Percentiles rank a stretch among this genome's conserved stretches.
Conservation (phyloP, 2,113 vertebrate genomes). For the Coturnix japonica region DNA sequence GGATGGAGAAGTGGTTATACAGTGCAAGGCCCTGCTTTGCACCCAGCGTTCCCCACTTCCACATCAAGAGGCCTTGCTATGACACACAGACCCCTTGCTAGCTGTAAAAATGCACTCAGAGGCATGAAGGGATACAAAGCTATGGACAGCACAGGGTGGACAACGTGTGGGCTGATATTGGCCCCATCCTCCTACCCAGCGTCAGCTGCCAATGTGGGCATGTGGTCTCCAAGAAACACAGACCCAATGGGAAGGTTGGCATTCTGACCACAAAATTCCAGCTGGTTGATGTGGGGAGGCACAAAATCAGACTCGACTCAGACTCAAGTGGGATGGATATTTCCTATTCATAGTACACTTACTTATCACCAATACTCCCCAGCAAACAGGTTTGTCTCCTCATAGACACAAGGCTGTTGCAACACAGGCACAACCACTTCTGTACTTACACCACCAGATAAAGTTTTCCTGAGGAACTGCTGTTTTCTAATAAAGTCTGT, state of each 20-base stretch:
- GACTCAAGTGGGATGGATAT: not conserved
- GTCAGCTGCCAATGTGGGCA: not conserved
- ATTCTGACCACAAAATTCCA: not conserved
- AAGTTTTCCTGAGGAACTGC: not conserved
- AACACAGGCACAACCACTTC: not conserved
- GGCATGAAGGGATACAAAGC: not conserved
- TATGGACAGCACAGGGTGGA: not conserved
- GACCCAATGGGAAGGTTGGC: not conserved
- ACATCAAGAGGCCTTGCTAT: not conserved
- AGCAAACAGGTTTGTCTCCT: not conserved
- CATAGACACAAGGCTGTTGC: not conserved
- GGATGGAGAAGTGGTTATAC: slow-evolving; percentile 25
- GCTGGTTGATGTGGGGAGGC: not conserved
- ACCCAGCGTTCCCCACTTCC: not conserved
- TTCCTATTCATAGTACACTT: not conserved
- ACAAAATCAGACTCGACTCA: not conserved
- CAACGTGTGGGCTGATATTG: not conserved
- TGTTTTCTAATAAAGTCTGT: not conserved
- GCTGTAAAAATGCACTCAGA: fast-evolving
- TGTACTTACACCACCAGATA: not conserved
- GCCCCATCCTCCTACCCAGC: not conserved
- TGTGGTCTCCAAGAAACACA: not conserved
- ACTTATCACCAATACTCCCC: fast-evolving
- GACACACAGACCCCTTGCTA: not conserved
- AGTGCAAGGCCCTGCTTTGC: not conserved